Evolutionary conservation across 2,888 invertebrate species (phyloP).

Genomic region (Heteropelma amictum): DNA sequence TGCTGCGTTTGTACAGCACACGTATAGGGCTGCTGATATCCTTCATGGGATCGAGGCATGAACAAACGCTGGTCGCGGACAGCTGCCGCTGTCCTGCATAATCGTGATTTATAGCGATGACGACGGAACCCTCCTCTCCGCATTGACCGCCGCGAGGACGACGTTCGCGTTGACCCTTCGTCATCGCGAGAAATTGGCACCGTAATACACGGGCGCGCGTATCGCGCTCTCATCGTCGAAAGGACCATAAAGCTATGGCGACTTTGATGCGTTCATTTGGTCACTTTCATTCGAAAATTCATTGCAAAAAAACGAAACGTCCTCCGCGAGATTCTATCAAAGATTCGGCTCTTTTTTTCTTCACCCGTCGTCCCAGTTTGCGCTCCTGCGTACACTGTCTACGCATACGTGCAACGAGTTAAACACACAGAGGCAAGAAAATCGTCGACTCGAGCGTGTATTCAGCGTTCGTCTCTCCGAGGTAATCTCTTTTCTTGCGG

Average conservation of each 20-base stretch:
- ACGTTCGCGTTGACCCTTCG: constrained; percentile 62
- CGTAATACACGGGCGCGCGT: constrained; percentile 3
- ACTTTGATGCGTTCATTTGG: no score
- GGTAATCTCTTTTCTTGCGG: constrained; percentile 60
- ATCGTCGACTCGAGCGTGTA: neutral
- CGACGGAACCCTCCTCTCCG: constrained; percentile 47
- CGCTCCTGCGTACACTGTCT: no score
- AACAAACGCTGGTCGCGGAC: constrained; percentile 56
- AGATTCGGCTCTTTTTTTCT: no score
- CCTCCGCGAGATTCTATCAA: no score
- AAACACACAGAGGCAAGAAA: neutral
- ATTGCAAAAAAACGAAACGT: no score
- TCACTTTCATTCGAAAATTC: neutral
- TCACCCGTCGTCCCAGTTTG: no score
- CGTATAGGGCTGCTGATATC: no score
- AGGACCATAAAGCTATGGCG: constrained; percentile 9
- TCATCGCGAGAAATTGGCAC: constrained; percentile 54
- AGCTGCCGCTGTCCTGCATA: constrained; percentile 60
- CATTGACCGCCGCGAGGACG: constrained; percentile 34
- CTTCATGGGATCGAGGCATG: constrained; percentile 32
- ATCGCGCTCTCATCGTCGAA: constrained; percentile 23
- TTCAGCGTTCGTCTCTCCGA: constrained; percentile 39
- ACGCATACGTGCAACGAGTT: no score
- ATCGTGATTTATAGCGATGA: constrained; percentile 67
- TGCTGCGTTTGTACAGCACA: no score